Evolutionary conservation across 2,797 vertebrate species (phyloP).

Genomic region (Scolopax bukidnonensis): DNA sequence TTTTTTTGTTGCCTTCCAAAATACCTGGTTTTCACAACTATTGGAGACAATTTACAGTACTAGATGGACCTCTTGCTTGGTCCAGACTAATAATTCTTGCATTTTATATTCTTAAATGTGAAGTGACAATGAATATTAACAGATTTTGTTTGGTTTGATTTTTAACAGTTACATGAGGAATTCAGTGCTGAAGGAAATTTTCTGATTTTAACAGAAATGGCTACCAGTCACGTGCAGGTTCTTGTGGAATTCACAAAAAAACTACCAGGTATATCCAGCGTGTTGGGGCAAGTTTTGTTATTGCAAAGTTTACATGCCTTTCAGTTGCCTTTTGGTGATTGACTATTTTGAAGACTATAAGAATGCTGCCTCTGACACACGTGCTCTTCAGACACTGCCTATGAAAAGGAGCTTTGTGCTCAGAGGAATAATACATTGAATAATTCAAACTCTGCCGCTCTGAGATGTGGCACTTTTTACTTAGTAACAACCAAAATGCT

Average conservation of each 20-base stretch:
- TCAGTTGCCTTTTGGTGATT: not conserved
- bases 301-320: not conserved
- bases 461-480: not conserved
- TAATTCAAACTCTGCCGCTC: not conserved
- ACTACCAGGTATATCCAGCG: conserved; percentile 86
- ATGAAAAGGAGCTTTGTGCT: not conserved
- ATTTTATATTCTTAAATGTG: not conserved
- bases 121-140: not conserved
- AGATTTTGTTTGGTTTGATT: conserved; percentile 27
- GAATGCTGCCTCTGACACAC: not conserved
- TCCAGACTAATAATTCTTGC: not conserved
- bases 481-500: not conserved
- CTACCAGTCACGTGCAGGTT: conserved; percentile 96
- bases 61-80: not conserved
- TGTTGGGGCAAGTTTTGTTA: not conserved
- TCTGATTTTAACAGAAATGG: conserved; percentile 97
- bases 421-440: not conserved
- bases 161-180: conserved; percentile 90
- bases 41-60: not conserved
- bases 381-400: not conserved
- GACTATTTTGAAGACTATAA: not conserved
- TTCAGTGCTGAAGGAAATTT: conserved; percentile 95
- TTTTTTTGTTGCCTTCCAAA: not conserved
- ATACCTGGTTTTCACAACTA: not conserved
- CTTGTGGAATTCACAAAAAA: conserved; percentile 99